These are phyloP conservation scores for Globia sparganii DNA, from an alignment of 2,888 invertebrate species.

Conservation along the genomic window DNA sequence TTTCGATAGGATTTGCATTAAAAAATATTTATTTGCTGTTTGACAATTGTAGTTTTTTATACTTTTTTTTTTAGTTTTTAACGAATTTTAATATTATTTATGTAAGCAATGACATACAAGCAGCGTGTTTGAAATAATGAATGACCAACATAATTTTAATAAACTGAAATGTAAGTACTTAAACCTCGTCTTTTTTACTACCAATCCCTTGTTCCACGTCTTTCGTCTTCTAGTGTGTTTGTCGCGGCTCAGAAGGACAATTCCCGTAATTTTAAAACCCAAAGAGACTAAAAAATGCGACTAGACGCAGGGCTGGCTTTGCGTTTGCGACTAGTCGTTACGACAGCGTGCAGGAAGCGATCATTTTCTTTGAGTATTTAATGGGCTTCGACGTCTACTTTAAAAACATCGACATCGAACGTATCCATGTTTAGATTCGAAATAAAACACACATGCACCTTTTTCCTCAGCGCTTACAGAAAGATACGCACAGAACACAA, in stretches of 20 bases:
- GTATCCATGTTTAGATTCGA: background rate
- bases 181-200: slow-evolving; percentile 35
- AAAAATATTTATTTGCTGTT: slow-evolving; percentile 44
- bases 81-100: slow-evolving; percentile 33
- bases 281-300: background rate
- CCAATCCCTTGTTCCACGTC: background rate
- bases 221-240: background rate
- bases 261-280: background rate
- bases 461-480: no score
- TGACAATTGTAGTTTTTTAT: slow-evolving; percentile 17
- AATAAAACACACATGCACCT: background rate
- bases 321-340: background rate
- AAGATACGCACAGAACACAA: no score
- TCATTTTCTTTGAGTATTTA: background rate
- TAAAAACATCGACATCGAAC: background rate
- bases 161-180: slow-evolving; percentile 65
- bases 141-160: slow-evolving; percentile 61
- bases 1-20: slow-evolving; percentile 56
- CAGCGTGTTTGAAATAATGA: slow-evolving; percentile 51
- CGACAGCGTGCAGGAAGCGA: background rate
- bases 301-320: background rate
- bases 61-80: slow-evolving; percentile 32
- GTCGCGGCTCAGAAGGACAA: background rate
- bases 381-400: background rate
- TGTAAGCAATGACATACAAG: slow-evolving; percentile 41